A percentile compares a stretch with the other conserved stretches of the same genome.
Evolutionary conservation across 2,113 vertebrate species (phyloP).

Genomic region (Pituophis catenifer): DNA sequence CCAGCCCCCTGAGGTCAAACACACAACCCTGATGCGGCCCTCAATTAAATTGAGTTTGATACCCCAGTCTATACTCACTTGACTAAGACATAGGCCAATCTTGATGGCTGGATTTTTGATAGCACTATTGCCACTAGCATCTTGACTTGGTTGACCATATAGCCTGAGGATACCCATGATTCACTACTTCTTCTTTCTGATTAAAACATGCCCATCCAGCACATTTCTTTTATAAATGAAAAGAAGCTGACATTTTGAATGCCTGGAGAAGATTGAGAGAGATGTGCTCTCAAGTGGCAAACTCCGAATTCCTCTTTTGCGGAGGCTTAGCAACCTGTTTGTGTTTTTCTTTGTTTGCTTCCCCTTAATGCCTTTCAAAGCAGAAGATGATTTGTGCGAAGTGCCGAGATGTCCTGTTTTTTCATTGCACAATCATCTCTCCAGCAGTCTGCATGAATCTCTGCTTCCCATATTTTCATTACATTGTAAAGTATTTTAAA

Average conservation of each 20-base stretch:
- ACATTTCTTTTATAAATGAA: background rate
- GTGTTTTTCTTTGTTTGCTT: background rate
- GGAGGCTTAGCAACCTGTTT: background rate
- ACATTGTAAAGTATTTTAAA: background rate
- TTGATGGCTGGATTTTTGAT: background rate
- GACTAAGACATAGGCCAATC: background rate
- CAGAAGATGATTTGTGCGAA: background rate
- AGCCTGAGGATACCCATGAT: background rate
- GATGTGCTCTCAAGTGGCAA: background rate
- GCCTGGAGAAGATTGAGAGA: background rate
- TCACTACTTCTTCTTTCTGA: background rate
- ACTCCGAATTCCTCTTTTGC: background rate
- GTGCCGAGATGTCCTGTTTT: background rate
- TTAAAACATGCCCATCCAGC: background rate
- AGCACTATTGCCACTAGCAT: background rate
- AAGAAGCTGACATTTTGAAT: background rate
- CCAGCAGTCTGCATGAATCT: background rate
- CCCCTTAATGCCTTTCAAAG: background rate
- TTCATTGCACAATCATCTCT: background rate
- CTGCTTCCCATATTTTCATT: background rate
- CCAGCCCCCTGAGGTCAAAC: too few species aligned
- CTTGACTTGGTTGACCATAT: background rate
- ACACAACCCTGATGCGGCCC: too few species aligned
- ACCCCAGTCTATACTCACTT: background rate
- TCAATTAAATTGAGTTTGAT: too few species aligned